phyloP scores from a whole-genome alignment of 2,797 vertebrate genomes.

The Onychomys leucogaster region DNA sequence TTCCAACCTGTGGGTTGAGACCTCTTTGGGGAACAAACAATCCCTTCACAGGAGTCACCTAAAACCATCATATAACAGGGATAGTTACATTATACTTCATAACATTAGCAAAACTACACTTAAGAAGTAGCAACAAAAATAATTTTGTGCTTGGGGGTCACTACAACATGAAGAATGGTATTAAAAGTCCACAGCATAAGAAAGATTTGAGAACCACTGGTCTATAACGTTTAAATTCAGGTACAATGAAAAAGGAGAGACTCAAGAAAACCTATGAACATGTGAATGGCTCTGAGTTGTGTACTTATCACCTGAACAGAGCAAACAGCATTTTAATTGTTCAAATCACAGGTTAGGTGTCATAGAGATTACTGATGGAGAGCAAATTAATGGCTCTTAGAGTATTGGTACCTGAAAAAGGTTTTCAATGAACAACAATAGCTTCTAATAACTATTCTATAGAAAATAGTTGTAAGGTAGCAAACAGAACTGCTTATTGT shows the following conservation, averaged over 20 bases:
- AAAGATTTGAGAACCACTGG: neutral
- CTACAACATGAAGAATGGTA: neutral
- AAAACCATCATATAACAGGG: neutral
- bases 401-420: neutral
- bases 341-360: neutral
- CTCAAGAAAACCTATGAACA: too few species aligned
- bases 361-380: neutral
- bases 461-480: neutral
- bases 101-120: neutral
- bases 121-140: neutral
- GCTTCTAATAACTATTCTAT: neutral
- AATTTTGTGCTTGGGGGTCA: too few species aligned
- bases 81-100: neutral
- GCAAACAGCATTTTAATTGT: neutral
- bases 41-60: neutral
- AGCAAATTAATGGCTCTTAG: neutral
- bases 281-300: neutral
- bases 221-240: neutral
- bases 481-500: neutral
- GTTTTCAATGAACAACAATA: neutral
- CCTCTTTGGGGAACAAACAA: neutral
- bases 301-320: neutral
- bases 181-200: neutral
- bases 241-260: neutral
- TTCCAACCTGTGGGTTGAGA: neutral